phyloP scores from a whole-genome alignment of 2,113 vertebrate genomes.

The Amphiprion percula region DNA sequence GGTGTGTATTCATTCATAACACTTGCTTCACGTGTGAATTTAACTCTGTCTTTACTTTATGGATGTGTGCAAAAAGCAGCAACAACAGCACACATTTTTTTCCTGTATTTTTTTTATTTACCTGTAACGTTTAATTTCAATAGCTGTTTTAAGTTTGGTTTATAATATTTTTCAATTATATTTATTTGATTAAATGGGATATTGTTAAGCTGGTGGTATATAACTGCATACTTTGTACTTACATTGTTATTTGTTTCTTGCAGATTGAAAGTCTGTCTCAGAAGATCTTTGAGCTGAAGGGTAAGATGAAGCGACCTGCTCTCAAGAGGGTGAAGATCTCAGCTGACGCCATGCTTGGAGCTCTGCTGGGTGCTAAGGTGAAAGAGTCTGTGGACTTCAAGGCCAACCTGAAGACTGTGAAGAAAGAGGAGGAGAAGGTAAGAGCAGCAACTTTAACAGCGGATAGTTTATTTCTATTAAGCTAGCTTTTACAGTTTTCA shows the following conservation, averaged over 20 bases:
- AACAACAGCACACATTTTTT: too few relatives aligned
- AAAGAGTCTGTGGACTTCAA: slow-evolving; percentile 87
- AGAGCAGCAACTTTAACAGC: background rate
- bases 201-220: background rate
- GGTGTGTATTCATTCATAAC: slow-evolving; percentile 48
- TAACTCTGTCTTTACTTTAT: too few relatives aligned
- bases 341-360: slow-evolving; percentile 87
- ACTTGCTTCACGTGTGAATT: background rate
- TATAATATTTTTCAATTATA: too few relatives aligned
- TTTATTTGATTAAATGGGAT: background rate
- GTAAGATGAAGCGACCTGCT: slow-evolving; percentile 87
- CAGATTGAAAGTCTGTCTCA: slow-evolving; percentile 80
- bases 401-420: slow-evolving; percentile 87
- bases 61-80: too few relatives aligned
- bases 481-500: too few relatives aligned
- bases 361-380: slow-evolving; percentile 82
- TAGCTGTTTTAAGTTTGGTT: too few relatives aligned
- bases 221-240: background rate
- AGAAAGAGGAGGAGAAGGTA: slow-evolving; percentile 87
- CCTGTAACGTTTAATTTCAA: too few relatives aligned
- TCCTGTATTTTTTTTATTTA: too few relatives aligned
- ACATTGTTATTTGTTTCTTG: background rate
- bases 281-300: slow-evolving; percentile 86
- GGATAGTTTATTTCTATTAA: too few relatives aligned
- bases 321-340: slow-evolving; percentile 86